Conservation (phyloP, 2,797 vertebrate species). For the Betta splendens region DNA sequence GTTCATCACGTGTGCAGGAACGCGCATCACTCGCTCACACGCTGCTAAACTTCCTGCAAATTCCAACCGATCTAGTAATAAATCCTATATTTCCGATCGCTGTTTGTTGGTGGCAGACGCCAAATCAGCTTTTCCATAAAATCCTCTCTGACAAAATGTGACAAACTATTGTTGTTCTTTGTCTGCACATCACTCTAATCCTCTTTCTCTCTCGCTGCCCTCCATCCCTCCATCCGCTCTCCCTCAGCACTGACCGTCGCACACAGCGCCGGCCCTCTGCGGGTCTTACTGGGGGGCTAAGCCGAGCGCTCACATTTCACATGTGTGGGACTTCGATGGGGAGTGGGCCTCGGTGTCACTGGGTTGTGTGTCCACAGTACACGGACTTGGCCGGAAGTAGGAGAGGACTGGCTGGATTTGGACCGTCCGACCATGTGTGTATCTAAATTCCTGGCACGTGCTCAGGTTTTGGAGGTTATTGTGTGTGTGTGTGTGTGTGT, state of each 20-base stretch:
- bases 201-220: conserved; percentile 63
- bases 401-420: conserved; percentile 61
- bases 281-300: conserved; percentile 67
- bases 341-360: conserved; percentile 48
- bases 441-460: conserved; percentile 48
- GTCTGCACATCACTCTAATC: conserved; percentile 79
- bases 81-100: conserved; percentile 74
- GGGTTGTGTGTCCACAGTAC: conserved; percentile 37
- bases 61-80: conserved; percentile 69
- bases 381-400: conserved; percentile 58
- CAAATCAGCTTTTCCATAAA: conserved; percentile 80
- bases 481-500: conserved; percentile 36
- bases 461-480: conserved; percentile 31
- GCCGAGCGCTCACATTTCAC: conserved; percentile 71
- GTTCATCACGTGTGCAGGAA: conserved; percentile 1
- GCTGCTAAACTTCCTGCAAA: conserved; percentile 60
- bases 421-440: conserved; percentile 30
- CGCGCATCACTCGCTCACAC: conserved; percentile 41
- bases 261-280: conserved; percentile 22
- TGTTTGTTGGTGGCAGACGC: conserved; percentile 78
- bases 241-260: conserved; percentile 69
- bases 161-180: conserved; percentile 79
- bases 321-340: conserved; percentile 58
- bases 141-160: conserved; percentile 78
- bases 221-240: conserved; percentile 64